Conservation (phyloP, 2,888 invertebrate species). For the Abrostola triplasia region DNA sequence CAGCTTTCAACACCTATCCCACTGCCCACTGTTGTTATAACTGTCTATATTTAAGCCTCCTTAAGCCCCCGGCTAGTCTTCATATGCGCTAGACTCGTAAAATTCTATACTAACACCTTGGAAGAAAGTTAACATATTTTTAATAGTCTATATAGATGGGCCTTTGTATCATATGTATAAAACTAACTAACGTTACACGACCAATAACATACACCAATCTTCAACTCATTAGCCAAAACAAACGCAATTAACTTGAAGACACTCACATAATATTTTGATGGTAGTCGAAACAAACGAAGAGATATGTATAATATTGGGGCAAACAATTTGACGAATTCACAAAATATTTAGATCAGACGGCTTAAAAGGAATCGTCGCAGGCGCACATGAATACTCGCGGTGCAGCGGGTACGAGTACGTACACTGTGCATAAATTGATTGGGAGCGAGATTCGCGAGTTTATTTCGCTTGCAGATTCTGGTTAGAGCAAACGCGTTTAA, state of each 20-base stretch:
- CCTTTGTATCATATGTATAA: no score
- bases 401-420: conserved; percentile 16
- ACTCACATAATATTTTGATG: conserved; percentile 14
- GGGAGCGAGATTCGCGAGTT: conserved; percentile 2
- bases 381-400: conserved; percentile 24
- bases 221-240: background rate
- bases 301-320: conserved; percentile 22
- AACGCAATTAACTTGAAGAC: background rate
- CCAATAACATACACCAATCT: no score
- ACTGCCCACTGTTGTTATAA: no score
- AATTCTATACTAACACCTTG: no score
- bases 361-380: conserved; percentile 17
- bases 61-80: no score
- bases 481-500: conserved; percentile 1
- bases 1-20: no score
- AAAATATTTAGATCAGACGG: conserved; percentile 24
- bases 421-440: conserved; percentile 15
- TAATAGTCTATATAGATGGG: no score
- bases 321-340: conserved; percentile 26
- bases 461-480: background rate
- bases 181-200: no score
- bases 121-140: no score
- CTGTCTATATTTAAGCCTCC: no score
- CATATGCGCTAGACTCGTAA: no score
- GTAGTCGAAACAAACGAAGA: conserved; percentile 28